phyloP scores from a whole-genome alignment of 2,888 invertebrate genomes.

The Pollenia amentaria region DNA sequence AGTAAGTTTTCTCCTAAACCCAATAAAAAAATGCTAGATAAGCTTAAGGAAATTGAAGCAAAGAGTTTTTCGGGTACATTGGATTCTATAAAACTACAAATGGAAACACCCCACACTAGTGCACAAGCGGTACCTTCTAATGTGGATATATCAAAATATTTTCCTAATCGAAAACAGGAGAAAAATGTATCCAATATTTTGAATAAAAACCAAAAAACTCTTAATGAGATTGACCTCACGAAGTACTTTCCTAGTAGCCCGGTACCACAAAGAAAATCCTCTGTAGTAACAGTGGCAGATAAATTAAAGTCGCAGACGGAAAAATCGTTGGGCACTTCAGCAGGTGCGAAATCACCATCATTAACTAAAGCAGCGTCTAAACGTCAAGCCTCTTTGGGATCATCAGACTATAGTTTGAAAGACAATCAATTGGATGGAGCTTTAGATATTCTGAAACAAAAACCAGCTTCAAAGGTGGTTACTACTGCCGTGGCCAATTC shows the following conservation, averaged over 20 bases:
- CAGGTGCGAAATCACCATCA: not conserved
- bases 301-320: slow-evolving; percentile 80
- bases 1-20: slow-evolving; percentile 75
- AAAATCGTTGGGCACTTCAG: slow-evolving; percentile 59
- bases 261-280: slow-evolving; percentile 80
- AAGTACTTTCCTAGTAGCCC: slow-evolving; percentile 84
- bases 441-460: slow-evolving; percentile 80
- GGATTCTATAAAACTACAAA: slow-evolving; percentile 83
- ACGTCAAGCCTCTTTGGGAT: slow-evolving; percentile 76
- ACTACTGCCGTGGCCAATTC: slow-evolving; percentile 76
- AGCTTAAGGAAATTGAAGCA: slow-evolving; percentile 83
- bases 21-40: slow-evolving; percentile 78
- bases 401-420: slow-evolving; percentile 80
- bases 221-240: slow-evolving; percentile 84
- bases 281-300: slow-evolving; percentile 81
- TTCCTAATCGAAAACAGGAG: slow-evolving; percentile 83
- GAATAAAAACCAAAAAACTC: slow-evolving; percentile 84
- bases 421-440: slow-evolving; percentile 84
- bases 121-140: slow-evolving; percentile 78
- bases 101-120: slow-evolving; percentile 82
- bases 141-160: slow-evolving; percentile 83
- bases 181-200: slow-evolving; percentile 78
- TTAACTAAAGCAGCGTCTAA: slow-evolving; percentile 67
- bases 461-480: slow-evolving; percentile 74
- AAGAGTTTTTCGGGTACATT: slow-evolving; percentile 83